These are phyloP conservation scores for Linepithema humile DNA, from an alignment of 1,140 invertebrate genomes.

Conservation along the genomic window DNA sequence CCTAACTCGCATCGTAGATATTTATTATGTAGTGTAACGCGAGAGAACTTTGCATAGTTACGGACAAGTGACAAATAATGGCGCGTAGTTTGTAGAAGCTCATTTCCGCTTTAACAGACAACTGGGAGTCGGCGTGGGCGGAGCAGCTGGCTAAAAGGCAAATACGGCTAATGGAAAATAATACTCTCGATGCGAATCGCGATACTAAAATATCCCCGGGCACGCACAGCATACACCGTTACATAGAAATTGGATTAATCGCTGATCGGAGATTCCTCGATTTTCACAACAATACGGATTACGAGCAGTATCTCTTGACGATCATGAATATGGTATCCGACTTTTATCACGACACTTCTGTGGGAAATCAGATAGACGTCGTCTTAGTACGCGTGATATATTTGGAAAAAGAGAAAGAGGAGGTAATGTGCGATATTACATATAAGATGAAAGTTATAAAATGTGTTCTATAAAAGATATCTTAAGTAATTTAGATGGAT, in stretches of 20 bases:
- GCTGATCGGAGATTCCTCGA: constrained; percentile 88
- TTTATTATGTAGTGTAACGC: constrained; percentile 47
- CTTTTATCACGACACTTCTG: constrained; percentile 87
- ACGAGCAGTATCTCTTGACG: constrained; percentile 88
- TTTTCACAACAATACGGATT: constrained; percentile 86
- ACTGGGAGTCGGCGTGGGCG: constrained; percentile 83
- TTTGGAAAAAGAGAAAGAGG: constrained; percentile 84
- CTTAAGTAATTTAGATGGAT: neutral
- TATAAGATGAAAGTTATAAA: neutral
- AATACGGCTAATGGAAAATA: constrained; percentile 61
- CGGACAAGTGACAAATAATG: constrained; percentile 45
- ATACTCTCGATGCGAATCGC: constrained; percentile 28
- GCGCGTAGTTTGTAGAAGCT: constrained; percentile 46
- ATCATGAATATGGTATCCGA: constrained; percentile 90
- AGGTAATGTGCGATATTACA: constrained; percentile 69
- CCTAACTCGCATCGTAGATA: constrained; percentile 4
- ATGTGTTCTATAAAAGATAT: neutral
- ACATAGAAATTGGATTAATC: constrained; percentile 87
- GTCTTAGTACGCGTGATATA: constrained; percentile 87
- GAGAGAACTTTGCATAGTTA: constrained; percentile 49
- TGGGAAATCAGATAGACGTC: constrained; percentile 89
- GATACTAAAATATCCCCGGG: neutral
- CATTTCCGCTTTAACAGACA: constrained; percentile 62
- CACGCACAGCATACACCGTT: constrained; percentile 82
- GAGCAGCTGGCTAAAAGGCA: constrained; percentile 78